Evolutionary conservation across 1,140 invertebrate genomes (phyloP), one percentile per base, ranked within the genome.

Genomic region (Diuraphis noxia): DNA sequence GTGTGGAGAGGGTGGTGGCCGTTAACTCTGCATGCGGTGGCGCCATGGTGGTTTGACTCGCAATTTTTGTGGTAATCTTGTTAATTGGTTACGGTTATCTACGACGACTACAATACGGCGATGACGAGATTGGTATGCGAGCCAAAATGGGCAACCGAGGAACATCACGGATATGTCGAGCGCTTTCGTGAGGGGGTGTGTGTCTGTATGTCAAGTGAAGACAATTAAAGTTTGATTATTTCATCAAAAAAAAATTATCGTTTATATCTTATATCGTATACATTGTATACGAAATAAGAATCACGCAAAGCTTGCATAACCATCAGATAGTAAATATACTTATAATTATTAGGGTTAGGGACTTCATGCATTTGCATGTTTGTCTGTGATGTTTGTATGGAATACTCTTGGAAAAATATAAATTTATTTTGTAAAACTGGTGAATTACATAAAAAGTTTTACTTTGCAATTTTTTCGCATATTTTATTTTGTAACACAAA

Each of bases 191-290:
- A 63, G 0, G 30, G 56, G 10, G 25, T 56, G 30, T n/a, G 56
- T 34, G 13, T 72, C n/a, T 7, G 46, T 30, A n/a, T n/a, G n/a
- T 72, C 56, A n/a, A 72, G 30, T 72, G 56, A 72, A 72, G n/a
- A n/a, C n/a, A n/a, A n/a, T n/a, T n/a, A 72, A n/a, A 72, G 56
- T 72, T 72, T 72, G 34, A 72, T 72, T 72, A 72, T 72, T 72
- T 72, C 56, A 10, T 72, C 30, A 72, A 72, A 72, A n/a, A 17
- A n/a, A 72, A n/a, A 72, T n/a, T n/a, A 72, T n/a, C 56, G 56
- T 72, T n/a, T 72, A 72, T 72, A 56, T 25, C 30, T 72, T 5
- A 1, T 72, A 72, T 72, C 4, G n/a, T 17, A 49, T 21, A 17
- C 30, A 72, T 72, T n/a, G n/a, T n/a, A n/a, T n/a, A n/a, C 46